A percentile compares a stretch with the other conserved stretches of the same genome.
These are phyloP conservation scores for Euura lappo DNA, from an alignment of 1,140 invertebrate species.

Conservation along the genomic window DNA sequence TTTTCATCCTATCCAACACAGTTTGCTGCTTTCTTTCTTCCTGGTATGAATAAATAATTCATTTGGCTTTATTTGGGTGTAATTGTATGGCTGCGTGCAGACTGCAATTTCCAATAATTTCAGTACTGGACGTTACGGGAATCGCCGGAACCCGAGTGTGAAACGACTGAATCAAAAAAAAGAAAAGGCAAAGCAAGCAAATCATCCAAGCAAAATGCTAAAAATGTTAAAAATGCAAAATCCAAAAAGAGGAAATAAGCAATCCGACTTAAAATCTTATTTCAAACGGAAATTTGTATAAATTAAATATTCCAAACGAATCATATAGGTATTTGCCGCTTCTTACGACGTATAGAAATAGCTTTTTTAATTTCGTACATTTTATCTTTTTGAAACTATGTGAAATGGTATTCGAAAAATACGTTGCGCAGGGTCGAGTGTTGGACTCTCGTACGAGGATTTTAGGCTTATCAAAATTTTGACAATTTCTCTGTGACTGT, in stretches of 20 bases:
- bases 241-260: neutral
- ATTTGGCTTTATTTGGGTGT: neutral
- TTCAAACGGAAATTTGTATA: neutral
- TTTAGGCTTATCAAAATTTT: neutral
- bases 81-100: neutral
- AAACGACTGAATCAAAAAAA: neutral
- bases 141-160: neutral
- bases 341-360: neutral
- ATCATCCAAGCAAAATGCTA: neutral
- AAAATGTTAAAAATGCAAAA: neutral
- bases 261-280: neutral
- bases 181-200: neutral
- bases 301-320: neutral
- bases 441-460: neutral
- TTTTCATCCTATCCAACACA: neutral
- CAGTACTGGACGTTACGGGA: neutral
- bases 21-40: neutral
- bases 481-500: neutral
- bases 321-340: neutral
- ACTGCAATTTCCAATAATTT: slow-evolving; percentile 1
- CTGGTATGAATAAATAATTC: neutral
- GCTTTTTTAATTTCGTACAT: neutral
- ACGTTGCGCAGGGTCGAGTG: neutral
- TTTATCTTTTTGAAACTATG: neutral
- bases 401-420: neutral